These are phyloP conservation scores for Drosophila nr. fundita DNA, from an alignment of 2,888 invertebrate genomes.

Conservation along the genomic window DNA sequence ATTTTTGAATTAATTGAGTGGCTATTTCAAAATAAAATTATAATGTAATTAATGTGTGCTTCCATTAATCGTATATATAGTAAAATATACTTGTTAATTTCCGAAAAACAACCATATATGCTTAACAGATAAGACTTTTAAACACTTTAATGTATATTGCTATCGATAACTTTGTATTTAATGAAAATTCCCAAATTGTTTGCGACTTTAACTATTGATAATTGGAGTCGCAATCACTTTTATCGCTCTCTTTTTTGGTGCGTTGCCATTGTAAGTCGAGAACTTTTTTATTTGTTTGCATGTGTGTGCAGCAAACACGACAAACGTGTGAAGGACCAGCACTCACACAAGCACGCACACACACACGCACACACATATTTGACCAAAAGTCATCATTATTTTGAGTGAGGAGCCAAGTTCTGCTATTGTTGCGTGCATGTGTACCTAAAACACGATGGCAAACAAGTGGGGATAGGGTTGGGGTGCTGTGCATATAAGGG, in stretches of 20 bases:
- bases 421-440: background rate
- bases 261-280: background rate
- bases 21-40: background rate
- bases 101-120: background rate
- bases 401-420: slow-evolving; percentile 19
- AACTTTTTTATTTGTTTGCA: background rate
- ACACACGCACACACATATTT: background rate
- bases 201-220: slow-evolving; percentile 1
- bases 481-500: background rate
- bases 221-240: background rate
- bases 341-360: background rate
- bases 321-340: background rate
- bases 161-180: slow-evolving; percentile 6
- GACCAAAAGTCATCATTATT: slow-evolving; percentile 41
- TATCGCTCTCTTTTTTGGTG: background rate
- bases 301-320: background rate
- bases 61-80: background rate
- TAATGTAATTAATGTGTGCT: background rate
- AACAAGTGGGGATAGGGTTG: background rate
- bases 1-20: background rate
- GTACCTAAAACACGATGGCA: background rate
- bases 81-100: background rate
- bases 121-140: background rate
- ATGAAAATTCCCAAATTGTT: background rate
- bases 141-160: background rate